phyloP scores from a whole-genome alignment of 1,140 invertebrate genomes.

The Oedothorax gibbosus region DNA sequence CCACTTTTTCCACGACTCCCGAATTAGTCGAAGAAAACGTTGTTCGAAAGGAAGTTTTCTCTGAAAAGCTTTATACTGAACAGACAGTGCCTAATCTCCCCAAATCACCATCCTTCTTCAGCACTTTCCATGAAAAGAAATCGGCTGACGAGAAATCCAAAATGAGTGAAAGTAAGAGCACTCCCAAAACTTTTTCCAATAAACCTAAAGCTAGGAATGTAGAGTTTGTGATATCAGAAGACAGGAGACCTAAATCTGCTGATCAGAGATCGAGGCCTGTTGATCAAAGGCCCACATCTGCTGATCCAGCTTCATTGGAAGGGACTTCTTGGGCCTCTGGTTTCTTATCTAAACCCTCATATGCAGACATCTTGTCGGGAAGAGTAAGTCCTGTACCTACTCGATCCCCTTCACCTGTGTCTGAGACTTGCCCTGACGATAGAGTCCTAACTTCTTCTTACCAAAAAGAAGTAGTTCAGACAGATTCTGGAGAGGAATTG shows the following conservation, averaged over 20 bases:
- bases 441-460: conserved; percentile 42
- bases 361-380: conserved; percentile 59
- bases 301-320: neutral
- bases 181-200: neutral
- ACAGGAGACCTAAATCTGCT: neutral
- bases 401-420: conserved; percentile 10
- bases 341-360: conserved; percentile 57
- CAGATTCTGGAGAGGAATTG: conserved; percentile 25
- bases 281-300: conserved; percentile 5
- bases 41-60: neutral
- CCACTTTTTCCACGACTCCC: conserved; percentile 23
- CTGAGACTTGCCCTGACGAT: conserved; percentile 1
- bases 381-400: conserved; percentile 43
- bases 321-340: conserved; percentile 56
- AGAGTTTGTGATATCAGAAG: neutral
- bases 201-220: conserved; percentile 15
- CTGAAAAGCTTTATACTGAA: conserved; percentile 2
- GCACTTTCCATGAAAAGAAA: neutral
- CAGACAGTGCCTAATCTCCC: neutral
- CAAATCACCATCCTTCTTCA: neutral
- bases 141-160: conserved; percentile 2
- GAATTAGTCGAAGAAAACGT: neutral
- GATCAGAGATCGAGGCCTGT: neutral
- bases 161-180: neutral
- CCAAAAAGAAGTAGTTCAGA: conserved; percentile 51